Conservation (phyloP, 2,888 invertebrate genomes). For the Caenorhabditis sp. region DNA sequence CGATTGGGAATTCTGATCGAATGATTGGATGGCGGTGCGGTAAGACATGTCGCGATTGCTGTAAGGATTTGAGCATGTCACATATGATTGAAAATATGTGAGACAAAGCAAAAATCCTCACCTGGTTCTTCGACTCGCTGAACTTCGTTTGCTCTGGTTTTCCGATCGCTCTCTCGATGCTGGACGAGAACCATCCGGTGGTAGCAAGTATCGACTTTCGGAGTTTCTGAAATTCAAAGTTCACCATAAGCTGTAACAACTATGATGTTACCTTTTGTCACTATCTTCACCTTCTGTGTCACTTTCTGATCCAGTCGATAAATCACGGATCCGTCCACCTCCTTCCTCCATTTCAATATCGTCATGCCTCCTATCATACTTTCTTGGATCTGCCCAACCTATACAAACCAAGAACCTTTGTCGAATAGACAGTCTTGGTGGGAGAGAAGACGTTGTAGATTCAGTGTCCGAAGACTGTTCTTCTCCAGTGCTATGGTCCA, state of each 20-base stretch:
- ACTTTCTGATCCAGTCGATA: conserved; percentile 51
- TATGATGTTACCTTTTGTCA: conserved; percentile 8
- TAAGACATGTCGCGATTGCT: conserved; percentile 64
- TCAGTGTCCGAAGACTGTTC: conserved; percentile 69
- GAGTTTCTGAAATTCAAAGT: conserved; percentile 46
- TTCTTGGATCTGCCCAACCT: conserved; percentile 76
- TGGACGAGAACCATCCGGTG: conserved; percentile 60
- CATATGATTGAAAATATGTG: neutral
- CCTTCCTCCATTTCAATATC: conserved; percentile 69
- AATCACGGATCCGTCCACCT: conserved; percentile 13
- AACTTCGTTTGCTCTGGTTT: conserved; percentile 60
- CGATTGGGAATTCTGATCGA: conserved; percentile 59
- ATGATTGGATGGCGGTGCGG: conserved; percentile 64
- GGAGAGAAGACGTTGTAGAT: conserved; percentile 31
- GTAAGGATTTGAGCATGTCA: conserved; percentile 30
- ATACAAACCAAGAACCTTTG: conserved; percentile 80
- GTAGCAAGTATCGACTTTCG: conserved; percentile 65
- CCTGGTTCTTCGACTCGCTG: conserved; percentile 51
- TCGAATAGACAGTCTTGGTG: conserved; percentile 71
- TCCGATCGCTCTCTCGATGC: conserved; percentile 65
- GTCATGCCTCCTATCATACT: conserved; percentile 57
- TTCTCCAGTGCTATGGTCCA: conserved; percentile 72
- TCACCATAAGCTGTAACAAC: neutral
- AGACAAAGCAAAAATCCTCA: conserved; percentile 4
- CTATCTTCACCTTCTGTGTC: conserved; percentile 68